Conservation (phyloP, 2,797 vertebrate genomes). For the Lepidocolaptes lacrymiger region DNA sequence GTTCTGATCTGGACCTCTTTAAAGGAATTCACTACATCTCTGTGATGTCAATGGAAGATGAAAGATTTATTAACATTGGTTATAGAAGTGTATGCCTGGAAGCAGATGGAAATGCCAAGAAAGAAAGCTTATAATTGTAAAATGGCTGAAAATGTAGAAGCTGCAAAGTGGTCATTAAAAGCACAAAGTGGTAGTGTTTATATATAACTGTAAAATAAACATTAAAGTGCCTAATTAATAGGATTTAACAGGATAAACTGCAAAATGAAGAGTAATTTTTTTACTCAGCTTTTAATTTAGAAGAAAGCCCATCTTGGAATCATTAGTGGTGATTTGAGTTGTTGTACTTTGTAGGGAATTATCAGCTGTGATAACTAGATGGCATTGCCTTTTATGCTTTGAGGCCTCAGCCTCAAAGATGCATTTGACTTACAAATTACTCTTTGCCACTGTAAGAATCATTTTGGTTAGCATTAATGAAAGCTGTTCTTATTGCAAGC, state of each 20-base stretch:
- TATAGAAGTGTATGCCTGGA: not conserved
- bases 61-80: not conserved
- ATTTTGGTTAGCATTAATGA: not conserved
- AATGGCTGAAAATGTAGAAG: not conserved
- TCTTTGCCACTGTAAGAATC: not conserved
- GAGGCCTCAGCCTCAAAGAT: not conserved
- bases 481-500: not conserved
- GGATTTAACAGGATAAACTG: not conserved
- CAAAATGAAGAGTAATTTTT: not conserved
- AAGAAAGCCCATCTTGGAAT: not conserved
- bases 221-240: not conserved
- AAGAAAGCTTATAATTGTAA: not conserved
- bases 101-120: not conserved
- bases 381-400: not conserved
- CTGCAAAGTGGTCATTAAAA: not conserved
- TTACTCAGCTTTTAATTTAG: not conserved
- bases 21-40: not conserved
- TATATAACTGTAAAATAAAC: not conserved
- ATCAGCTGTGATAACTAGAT: not conserved
- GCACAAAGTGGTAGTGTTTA: not conserved
- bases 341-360: not conserved
- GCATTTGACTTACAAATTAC: not conserved
- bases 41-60: fast-evolving
- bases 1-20: not conserved
- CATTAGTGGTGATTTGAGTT: not conserved